Percentiles rank a stretch among this genome's conserved stretches.
Conservation (phyloP, 2,797 vertebrate species). For the Triplophysa yarkandensis region DNA sequence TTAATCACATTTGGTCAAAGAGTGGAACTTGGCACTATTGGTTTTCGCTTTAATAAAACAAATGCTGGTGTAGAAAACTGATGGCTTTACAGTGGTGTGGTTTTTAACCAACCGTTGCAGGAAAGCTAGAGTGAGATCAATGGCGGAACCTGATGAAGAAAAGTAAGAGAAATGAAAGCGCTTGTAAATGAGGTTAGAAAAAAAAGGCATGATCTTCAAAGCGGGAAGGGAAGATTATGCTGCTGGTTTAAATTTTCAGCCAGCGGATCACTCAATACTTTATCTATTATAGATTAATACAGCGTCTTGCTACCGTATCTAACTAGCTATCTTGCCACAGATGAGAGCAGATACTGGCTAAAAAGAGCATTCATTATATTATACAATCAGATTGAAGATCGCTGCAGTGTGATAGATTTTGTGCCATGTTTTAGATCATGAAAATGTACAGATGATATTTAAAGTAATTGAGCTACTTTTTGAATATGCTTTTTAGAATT, state of each 20-base stretch:
- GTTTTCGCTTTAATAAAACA: neutral
- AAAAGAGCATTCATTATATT: slow-evolving; percentile 20
- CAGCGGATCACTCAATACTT: slow-evolving; percentile 9
- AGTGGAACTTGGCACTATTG: neutral
- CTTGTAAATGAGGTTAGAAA: slow-evolving; percentile 18
- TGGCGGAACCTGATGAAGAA: slow-evolving; percentile 22
- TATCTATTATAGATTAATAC: slow-evolving; percentile 35
- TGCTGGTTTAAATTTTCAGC: slow-evolving; percentile 25
- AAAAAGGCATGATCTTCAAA: slow-evolving; percentile 30
- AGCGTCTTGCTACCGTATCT: slow-evolving; percentile 5
- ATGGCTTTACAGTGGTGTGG: neutral
- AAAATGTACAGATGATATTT: slow-evolving; percentile 17
- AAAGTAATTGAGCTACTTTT: neutral
- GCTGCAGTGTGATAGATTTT: slow-evolving; percentile 12
- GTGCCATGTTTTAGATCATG: slow-evolving; percentile 7
- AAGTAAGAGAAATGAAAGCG: slow-evolving; percentile 5
- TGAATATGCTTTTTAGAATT: slow-evolving; percentile 1
- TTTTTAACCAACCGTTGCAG: neutral
- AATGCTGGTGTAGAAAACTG: neutral
- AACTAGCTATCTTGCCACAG: slow-evolving; percentile 16
- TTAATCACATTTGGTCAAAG: neutral
- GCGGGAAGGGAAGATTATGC: slow-evolving; percentile 1
- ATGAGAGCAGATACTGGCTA: slow-evolving; percentile 22
- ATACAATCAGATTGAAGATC: slow-evolving; percentile 11
- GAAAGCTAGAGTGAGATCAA: neutral